phyloP scores from a whole-genome alignment of 2,113 vertebrate species.

The Atherinomorus stipes region DNA sequence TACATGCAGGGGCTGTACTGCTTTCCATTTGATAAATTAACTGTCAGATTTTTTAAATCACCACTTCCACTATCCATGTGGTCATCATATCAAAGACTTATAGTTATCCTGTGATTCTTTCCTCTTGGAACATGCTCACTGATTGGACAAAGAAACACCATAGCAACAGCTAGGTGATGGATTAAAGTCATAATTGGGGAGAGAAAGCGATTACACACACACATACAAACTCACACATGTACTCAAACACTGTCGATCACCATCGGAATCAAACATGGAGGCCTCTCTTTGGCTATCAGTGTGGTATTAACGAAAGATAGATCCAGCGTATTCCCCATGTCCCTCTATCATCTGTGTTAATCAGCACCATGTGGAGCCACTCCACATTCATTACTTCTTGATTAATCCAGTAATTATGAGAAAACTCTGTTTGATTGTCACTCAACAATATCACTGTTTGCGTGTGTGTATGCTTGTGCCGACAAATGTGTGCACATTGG shows the following conservation, averaged over 20 bases:
- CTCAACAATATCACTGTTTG: conserved; percentile 22
- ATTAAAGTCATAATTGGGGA: conserved; percentile 73
- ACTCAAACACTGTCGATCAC: conserved; percentile 36
- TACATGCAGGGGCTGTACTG: neutral
- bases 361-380: conserved; percentile 77
- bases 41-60: neutral
- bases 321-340: conserved; percentile 51
- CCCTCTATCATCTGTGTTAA: conserved; percentile 70
- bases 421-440: conserved; percentile 63
- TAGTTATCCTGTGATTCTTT: conserved; percentile 28
- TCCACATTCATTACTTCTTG: conserved; percentile 76
- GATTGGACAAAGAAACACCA: conserved; percentile 63
- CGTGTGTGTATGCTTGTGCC: conserved; percentile 3
- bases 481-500: neutral
- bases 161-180: conserved; percentile 77
- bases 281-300: conserved; percentile 21
- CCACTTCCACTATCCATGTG: neutral
- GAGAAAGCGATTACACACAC: conserved; percentile 67
- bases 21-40: neutral
- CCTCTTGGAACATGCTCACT: conserved; percentile 41
- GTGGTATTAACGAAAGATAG: conserved; percentile 19
- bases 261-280: conserved; percentile 53
- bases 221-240: conserved; percentile 12
- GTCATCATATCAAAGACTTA: conserved; percentile 24
- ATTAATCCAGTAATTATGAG: conserved; percentile 76